A percentile compares a stretch with the other conserved stretches of the same genome.
phyloP scores from a whole-genome alignment of 1,140 invertebrate species.

The Zeugodacus cucurbitae region DNA sequence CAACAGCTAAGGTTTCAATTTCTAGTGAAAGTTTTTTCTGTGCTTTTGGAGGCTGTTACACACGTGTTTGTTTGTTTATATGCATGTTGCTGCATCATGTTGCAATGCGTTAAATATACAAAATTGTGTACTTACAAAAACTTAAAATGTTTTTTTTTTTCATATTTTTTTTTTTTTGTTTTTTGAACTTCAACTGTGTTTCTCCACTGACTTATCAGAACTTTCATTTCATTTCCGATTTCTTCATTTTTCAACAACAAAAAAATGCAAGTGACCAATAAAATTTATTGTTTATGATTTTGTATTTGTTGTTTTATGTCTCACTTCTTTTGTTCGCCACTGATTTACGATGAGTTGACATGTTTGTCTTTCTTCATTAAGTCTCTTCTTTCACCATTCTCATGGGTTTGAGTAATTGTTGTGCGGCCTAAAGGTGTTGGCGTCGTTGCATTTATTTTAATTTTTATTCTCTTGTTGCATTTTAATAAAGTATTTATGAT shows the following conservation, averaged over 20 bases:
- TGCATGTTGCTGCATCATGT: background rate
- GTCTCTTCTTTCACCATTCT: background rate
- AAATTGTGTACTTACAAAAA: background rate
- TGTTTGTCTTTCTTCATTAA: background rate
- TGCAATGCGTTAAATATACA: background rate
- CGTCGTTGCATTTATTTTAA: background rate
- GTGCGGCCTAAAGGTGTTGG: background rate
- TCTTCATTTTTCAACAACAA: no score
- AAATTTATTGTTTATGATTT: constrained; percentile 35
- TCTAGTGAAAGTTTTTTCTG: constrained; percentile 38
- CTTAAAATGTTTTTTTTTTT: background rate
- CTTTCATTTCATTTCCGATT: constrained; percentile 28
- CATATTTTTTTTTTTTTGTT: background rate
- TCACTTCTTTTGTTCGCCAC: background rate
- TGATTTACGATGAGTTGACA: constrained; percentile 33
- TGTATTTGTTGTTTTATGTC: background rate
- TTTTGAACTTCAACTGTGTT: background rate
- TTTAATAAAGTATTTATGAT: background rate
- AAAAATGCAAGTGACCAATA: background rate
- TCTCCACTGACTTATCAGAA: background rate
- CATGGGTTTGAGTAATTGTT: background rate
- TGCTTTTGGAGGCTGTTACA: background rate
- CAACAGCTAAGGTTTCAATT: constrained; percentile 24
- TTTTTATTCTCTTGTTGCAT: background rate
- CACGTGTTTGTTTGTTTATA: background rate